A percentile compares a stretch with the other conserved stretches of the same genome.
Evolutionary conservation across 2,113 vertebrate species (phyloP).

Genomic region (Bombycilla garrulus): DNA sequence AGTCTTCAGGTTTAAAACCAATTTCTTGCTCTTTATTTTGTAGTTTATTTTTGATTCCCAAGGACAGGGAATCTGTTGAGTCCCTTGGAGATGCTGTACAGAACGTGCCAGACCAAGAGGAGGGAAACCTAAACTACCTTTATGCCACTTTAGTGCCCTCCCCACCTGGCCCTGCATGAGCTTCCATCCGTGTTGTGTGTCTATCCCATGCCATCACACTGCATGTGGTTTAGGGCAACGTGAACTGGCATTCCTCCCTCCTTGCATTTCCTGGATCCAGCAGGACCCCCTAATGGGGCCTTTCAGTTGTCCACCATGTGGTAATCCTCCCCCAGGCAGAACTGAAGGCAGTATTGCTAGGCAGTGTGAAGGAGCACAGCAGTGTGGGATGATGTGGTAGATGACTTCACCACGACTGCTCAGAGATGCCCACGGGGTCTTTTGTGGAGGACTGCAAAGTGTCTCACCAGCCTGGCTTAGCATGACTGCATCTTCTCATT

Average conservation of each 20-base stretch:
- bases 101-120: neutral
- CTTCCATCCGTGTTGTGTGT: accelerated
- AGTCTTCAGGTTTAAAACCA: neutral
- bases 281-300: neutral
- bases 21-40: neutral
- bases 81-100: neutral
- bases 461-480: neutral
- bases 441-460: neutral
- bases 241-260: neutral
- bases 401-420: neutral
- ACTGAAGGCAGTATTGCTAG: neutral
- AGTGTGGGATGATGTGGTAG: neutral
- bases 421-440: neutral
- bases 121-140: neutral
- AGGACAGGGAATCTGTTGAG: neutral
- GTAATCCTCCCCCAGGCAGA: neutral
- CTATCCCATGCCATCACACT: neutral
- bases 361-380: neutral
- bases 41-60: neutral
- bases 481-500: neutral
- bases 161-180: neutral
- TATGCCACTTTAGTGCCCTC: neutral
- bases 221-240: neutral
- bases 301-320: neutral
- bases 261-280: neutral